phyloP scores from a whole-genome alignment of 2,113 vertebrate genomes.

The Scytalopus superciliaris region DNA sequence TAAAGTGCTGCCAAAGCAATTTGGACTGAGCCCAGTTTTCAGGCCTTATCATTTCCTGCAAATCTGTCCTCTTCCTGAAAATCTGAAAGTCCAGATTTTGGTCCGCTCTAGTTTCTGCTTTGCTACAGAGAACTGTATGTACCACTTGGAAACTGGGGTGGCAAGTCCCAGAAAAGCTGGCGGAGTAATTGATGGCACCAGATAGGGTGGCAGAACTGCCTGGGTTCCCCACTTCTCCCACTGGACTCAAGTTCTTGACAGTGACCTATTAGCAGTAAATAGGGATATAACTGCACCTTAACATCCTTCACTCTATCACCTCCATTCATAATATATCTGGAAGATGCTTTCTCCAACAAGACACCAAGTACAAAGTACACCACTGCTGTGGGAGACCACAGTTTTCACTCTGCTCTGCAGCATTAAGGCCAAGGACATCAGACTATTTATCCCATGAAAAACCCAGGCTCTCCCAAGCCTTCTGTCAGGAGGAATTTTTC shows the following conservation, averaged over 20 bases:
- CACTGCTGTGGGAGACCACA: fast-evolving
- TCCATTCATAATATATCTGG: neutral
- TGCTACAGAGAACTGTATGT: neutral
- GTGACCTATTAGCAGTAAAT: neutral
- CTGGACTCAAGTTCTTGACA: neutral
- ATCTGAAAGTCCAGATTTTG: neutral
- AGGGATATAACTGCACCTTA: neutral
- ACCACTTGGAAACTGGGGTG: neutral
- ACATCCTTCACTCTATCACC: neutral
- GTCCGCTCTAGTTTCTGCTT: neutral
- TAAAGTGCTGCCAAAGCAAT: conserved; percentile 42
- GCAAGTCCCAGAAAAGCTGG: neutral
- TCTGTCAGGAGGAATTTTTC: neutral
- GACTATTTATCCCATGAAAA: neutral
- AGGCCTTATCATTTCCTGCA: conserved; percentile 15
- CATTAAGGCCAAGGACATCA: neutral
- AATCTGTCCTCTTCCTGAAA: conserved; percentile 6
- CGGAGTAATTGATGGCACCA: neutral
- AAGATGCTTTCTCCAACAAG: neutral
- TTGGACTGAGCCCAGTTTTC: conserved; percentile 27
- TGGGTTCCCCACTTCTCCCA: neutral
- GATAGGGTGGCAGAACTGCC: neutral
- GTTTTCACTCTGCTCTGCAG: neutral
- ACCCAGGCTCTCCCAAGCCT: neutral
- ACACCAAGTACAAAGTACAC: neutral